Conservation (phyloP, 2,888 invertebrate genomes). For the Drosophila buzzatii region DNA sequence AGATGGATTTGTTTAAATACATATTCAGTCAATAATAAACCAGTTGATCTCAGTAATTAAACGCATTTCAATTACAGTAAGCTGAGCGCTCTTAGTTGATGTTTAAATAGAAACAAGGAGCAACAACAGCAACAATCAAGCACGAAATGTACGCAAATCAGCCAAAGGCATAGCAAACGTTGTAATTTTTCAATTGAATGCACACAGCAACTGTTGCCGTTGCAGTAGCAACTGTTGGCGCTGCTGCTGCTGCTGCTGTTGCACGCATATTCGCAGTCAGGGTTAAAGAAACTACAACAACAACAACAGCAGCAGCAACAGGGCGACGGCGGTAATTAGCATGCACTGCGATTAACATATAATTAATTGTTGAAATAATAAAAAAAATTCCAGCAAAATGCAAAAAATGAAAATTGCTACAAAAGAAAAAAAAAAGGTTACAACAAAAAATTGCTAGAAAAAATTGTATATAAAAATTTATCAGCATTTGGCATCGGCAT, state of each 20-base stretch:
- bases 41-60: conserved; percentile 54
- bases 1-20: conserved; percentile 19
- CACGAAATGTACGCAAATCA: conserved; percentile 77
- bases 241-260: conserved; percentile 31
- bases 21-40: conserved; percentile 35
- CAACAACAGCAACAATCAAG: conserved; percentile 36
- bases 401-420: conserved; percentile 45
- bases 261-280: conserved; percentile 78
- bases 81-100: conserved; percentile 32
- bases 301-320: conserved; percentile 20
- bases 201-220: conserved; percentile 53
- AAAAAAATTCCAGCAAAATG: conserved; percentile 43
- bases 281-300: conserved; percentile 58
- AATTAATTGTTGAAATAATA: conserved; percentile 72
- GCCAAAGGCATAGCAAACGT: conserved; percentile 65
- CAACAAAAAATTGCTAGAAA: conserved; percentile 53
- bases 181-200: conserved; percentile 82
- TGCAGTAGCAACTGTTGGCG: conserved; percentile 26
- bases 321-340: conserved; percentile 72
- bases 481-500: conserved; percentile 75
- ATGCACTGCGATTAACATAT: conserved; percentile 82
- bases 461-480: conserved; percentile 41
- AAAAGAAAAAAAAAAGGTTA: conserved; percentile 26
- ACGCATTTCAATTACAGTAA: conserved; percentile 49
- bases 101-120: conserved; percentile 20